Base-by-base conservation (phyloP, 2,888 invertebrate genomes). In the Pedicia rivosa region DNA sequence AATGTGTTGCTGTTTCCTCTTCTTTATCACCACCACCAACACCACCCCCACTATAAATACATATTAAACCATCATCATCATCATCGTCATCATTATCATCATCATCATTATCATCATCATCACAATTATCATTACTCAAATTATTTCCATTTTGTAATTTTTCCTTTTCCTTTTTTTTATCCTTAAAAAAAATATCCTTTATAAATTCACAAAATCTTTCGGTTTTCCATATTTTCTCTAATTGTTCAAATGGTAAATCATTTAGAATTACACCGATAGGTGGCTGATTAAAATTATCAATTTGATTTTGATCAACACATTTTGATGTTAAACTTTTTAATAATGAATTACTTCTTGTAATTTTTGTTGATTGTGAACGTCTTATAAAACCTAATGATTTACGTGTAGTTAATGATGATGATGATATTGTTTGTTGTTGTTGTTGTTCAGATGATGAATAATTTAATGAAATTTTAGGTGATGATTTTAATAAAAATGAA, bases 1-100 rank as follows among this genome's bases (percentile, higher is more conserved):
- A 79, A 65, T 78, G 79, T 49, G 77, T 67, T 43, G 72, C 75
- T 47, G 76, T 76, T 49, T 75, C 74, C 47, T 78, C 77, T 27
- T 59, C 56, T 6, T 32, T 24, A 3, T n/a, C n/a, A 28, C 17
- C 10, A 68, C 70, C 48, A 71, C 70, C 46, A 66, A 60, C 43
- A 64, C 66, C 43, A 59, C 62, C 28, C 65, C 59, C 10, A 65
- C 57, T 43, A 62, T 55, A n/a, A n/a, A n/a, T n/a, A 44, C 58
- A 57, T 48, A 59, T 57, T 48, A 59, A 59, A 52, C 57, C 54
- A 50, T 58, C 58, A 66, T 72, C 61, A 42, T 64, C 59, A 37
- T 44, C 40, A 26, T 45, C 41, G 36, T 51, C 49, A 36, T 65
- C 42, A 43, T 50, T 49, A 56, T 64, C 36, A 66, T 68, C 44